A percentile compares a stretch with the other conserved stretches of the same genome.
phyloP scores from a whole-genome alignment of 2,888 invertebrate species.

The Cerceris rybyensis region DNA sequence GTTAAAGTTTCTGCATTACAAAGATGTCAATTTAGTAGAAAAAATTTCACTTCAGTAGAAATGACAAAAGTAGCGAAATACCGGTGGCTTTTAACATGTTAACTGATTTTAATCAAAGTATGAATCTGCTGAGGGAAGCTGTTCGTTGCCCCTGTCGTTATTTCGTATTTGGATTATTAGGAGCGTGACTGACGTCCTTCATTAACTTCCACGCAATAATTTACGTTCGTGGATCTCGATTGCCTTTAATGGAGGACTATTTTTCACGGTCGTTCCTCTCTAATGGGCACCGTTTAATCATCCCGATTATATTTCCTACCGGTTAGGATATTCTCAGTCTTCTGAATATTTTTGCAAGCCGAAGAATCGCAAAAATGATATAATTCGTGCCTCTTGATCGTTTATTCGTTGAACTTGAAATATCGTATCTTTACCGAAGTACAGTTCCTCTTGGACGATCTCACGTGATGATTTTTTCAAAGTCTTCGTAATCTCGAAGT shows the following conservation, averaged over 20 bases:
- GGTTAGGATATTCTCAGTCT: background rate
- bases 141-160: conserved; percentile 39
- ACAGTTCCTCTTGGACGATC: too few species aligned
- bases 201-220: conserved; percentile 35
- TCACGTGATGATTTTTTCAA: too few species aligned
- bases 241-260: conserved; percentile 29
- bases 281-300: conserved; percentile 20
- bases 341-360: background rate
- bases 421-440: too few species aligned
- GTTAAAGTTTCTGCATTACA: too few species aligned
- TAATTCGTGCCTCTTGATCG: too few species aligned
- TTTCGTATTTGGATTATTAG: conserved; percentile 53
- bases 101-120: conserved; percentile 36
- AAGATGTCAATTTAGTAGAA: too few species aligned
- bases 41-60: too few species aligned
- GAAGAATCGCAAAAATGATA: too few species aligned
- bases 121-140: conserved; percentile 15
- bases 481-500: too few species aligned
- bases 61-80: too few species aligned
- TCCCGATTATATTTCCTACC: conserved; percentile 20
- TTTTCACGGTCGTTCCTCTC: conserved; percentile 3
- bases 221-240: conserved; percentile 42
- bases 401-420: too few species aligned
- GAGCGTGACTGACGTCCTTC: conserved; percentile 43
- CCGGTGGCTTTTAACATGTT: too few species aligned